Conservation (phyloP, 2,888 invertebrate genomes). For the Apocheima hispidaria region DNA sequence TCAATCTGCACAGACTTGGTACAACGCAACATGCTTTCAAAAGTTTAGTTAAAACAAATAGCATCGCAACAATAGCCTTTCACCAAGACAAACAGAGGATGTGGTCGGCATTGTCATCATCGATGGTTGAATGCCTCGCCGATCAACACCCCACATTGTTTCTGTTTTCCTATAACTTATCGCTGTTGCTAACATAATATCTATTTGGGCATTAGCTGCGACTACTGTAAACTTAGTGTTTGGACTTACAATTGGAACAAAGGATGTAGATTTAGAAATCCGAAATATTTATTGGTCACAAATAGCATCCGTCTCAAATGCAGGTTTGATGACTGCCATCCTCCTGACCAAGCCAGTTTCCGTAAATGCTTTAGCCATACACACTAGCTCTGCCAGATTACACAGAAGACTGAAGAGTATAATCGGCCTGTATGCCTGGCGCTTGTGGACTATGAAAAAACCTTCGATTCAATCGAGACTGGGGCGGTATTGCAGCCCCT, state of each 20-base stretch:
- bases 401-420: too few species aligned
- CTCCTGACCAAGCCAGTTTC: too few species aligned
- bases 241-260: constrained; percentile 1
- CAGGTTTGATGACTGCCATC: too few species aligned
- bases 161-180: constrained; percentile 56
- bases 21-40: constrained; percentile 63
- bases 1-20: constrained; percentile 4
- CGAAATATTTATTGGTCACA: background rate
- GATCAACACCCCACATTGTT: constrained; percentile 57
- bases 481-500: too few species aligned
- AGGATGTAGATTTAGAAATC: background rate
- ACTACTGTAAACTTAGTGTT: constrained; percentile 14
- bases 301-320: too few species aligned
- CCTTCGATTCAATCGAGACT: too few species aligned
- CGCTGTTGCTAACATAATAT: constrained; percentile 20
- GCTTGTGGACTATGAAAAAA: too few species aligned
- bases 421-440: too few species aligned
- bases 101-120: constrained; percentile 72
- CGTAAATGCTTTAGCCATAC: too few species aligned
- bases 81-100: constrained; percentile 80
- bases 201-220: constrained; percentile 24
- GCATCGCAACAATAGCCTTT: constrained; percentile 74
- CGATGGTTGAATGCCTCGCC: constrained; percentile 56
- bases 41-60: constrained; percentile 74
- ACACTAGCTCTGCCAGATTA: too few species aligned